Conservation (phyloP, 2,888 invertebrate genomes). For the Athripsodes cinereus region DNA sequence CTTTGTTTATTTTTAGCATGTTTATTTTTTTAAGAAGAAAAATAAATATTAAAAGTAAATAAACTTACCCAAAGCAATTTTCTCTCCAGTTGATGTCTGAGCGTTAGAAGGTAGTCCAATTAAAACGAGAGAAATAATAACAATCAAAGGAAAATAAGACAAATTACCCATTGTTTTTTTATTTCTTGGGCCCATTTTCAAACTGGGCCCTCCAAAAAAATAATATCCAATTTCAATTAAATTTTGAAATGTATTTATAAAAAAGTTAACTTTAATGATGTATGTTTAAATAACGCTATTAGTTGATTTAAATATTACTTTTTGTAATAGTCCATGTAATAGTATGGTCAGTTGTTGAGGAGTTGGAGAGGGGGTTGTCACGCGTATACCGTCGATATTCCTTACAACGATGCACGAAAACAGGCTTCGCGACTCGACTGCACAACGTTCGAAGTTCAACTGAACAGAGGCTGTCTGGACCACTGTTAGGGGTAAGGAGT, state of each 20-base stretch:
- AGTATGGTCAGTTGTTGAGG: too few species aligned
- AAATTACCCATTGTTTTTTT: neutral
- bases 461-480: constrained; percentile 20
- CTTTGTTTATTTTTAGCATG: too few species aligned
- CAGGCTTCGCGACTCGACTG: neutral
- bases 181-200: neutral
- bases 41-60: constrained; percentile 1
- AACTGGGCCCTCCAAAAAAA: too few species aligned
- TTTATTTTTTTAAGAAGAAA: neutral
- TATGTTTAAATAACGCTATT: too few species aligned
- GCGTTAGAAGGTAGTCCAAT: constrained; percentile 20
- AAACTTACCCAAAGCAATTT: constrained; percentile 48
- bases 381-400: neutral
- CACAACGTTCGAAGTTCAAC: constrained; percentile 14
- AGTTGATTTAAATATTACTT: too few species aligned
- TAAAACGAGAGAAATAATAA: constrained; percentile 7
- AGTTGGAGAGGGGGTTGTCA: neutral
- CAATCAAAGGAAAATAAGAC: neutral
- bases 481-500: constrained; percentile 8
- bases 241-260: too few species aligned
- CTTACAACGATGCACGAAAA: neutral
- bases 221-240: too few species aligned
- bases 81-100: constrained; percentile 43
- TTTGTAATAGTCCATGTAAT: too few species aligned
- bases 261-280: too few species aligned